Evolutionary conservation across 2,888 invertebrate species (phyloP), one percentile per base, ranked within the genome.

Genomic region (Andrena bucephala): DNA sequence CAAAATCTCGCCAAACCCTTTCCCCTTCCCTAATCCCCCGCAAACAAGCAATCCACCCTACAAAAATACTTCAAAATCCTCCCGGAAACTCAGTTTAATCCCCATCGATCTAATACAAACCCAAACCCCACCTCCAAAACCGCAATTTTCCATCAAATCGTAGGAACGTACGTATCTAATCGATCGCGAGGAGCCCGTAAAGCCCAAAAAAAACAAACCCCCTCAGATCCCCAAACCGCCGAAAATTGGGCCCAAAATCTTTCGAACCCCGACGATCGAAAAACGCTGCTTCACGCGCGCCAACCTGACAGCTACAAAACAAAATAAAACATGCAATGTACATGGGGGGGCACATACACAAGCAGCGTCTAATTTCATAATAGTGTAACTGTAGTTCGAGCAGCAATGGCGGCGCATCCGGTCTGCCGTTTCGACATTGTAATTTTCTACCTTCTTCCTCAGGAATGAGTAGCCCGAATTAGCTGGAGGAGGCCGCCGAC

Each of bases 351-450:
- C 8, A 1, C 52, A 36, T 10, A 29, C 16, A 50, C 16, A 60
- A 20, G 5, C 48, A 59, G 60, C 42, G 29, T 75, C 72, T 78
- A 68, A 83, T 69, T 76, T 79, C 66, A 84, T 63, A 75, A 79
- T 79, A 67, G 36, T 29, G 20, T 59, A 67, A 69, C 24, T 10
- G n/a, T 63, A 77, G 69, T 16, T 63, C 5, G 63, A 57, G 33
- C 33, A 52, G 81, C 50, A 81, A 81, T 86, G 87, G 86, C 80
- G 77, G 27, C 27, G 71, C 48, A 78, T 85, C 81, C 85, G 84
- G 85, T 78, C 16, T 68, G 73, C 36, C 42, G 63, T 59, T 68
- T 78, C 74, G 74, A 63, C 67, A 66, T 71, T 85, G 83, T 73
- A 75, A 71, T 70, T 68, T 68, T 57, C 13, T 62, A 33, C 24